A percentile compares a stretch with the other conserved stretches of the same genome.
Evolutionary conservation across 2,113 vertebrate genomes (phyloP).

Genomic region (Ailuropoda melanoleuca): DNA sequence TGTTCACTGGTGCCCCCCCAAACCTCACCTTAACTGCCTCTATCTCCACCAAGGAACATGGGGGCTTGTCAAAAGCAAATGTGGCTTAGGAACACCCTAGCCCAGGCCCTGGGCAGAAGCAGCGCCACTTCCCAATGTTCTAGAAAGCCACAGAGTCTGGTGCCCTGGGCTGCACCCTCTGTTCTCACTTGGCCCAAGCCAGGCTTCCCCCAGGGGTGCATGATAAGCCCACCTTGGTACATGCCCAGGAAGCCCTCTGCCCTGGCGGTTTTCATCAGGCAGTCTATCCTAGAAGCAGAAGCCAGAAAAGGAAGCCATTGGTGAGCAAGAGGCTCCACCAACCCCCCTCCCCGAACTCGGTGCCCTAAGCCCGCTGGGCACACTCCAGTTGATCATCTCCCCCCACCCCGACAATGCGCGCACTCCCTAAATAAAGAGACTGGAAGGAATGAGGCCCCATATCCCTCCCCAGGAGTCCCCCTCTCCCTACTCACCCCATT

Average conservation of each 20-base stretch:
- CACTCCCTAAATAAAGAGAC: not conserved
- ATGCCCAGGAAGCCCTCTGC: constrained; percentile 78
- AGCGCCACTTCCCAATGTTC: not conserved
- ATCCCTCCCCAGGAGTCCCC: no score
- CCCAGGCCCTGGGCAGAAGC: not conserved
- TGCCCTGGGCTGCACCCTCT: not conserved
- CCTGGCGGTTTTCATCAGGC: constrained; percentile 73
- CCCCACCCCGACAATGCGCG: not conserved
- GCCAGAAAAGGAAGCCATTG: not conserved
- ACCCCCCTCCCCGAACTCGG: accelerated
- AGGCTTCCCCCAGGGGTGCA: accelerated
- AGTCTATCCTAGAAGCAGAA: constrained; percentile 74
- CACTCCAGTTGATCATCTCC: no score
- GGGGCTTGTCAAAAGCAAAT: not conserved
- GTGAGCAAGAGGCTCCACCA: not conserved
- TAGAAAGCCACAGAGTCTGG: not conserved
- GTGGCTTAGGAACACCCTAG: not conserved
- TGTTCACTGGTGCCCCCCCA: no score
- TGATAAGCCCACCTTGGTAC: constrained; percentile 67
- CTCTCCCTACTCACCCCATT: no score
- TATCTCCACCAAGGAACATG: not conserved
- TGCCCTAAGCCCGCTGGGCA: not conserved
- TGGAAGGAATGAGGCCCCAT: not conserved
- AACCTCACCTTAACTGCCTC: not conserved
- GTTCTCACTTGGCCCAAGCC: accelerated